phyloP scores from a whole-genome alignment of 2,113 vertebrate genomes.

The Xyrauchen texanus region DNA sequence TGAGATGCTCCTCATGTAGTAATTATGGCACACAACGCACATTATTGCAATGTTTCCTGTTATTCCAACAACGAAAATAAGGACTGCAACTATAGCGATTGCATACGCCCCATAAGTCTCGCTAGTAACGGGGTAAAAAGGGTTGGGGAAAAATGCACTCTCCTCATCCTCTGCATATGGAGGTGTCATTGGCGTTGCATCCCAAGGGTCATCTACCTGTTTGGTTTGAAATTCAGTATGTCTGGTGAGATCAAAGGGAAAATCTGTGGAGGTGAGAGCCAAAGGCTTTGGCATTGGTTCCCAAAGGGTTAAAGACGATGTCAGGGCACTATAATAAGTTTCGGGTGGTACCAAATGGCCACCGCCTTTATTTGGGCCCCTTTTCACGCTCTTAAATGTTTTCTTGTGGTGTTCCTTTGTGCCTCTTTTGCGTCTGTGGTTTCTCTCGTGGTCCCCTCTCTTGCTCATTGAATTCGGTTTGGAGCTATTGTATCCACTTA shows the following conservation, averaged over 20 bases:
- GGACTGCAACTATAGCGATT: constrained; percentile 86
- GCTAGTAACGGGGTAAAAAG: constrained; percentile 92
- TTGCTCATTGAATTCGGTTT: constrained; percentile 62
- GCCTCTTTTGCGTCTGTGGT: constrained; percentile 68
- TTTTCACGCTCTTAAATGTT: constrained; percentile 64
- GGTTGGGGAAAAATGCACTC: constrained; percentile 82
- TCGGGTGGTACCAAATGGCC: constrained; percentile 54
- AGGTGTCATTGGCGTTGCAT: constrained; percentile 77
- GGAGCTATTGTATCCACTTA: constrained; percentile 70
- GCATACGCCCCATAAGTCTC: constrained; percentile 94
- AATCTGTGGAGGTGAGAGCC: constrained; percentile 82
- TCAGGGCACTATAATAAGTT: constrained; percentile 36
- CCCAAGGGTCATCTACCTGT: constrained; percentile 74
- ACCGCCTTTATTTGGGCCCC: constrained; percentile 62
- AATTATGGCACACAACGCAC: constrained; percentile 98
- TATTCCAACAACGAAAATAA: constrained; percentile 91
- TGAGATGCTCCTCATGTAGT: constrained; percentile 99
- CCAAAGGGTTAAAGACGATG: constrained; percentile 59
- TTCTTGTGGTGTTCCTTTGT: constrained; percentile 74
- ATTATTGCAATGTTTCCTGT: constrained; percentile 94
- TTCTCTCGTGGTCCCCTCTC: constrained; percentile 51
- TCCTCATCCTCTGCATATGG: constrained; percentile 72
- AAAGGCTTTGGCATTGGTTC: constrained; percentile 74
- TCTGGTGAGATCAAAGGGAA: constrained; percentile 72
- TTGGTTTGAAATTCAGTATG: constrained; percentile 69